phyloP scores from a whole-genome alignment of 2,797 vertebrate genomes.

The Pseudocheirus occidentalis region DNA sequence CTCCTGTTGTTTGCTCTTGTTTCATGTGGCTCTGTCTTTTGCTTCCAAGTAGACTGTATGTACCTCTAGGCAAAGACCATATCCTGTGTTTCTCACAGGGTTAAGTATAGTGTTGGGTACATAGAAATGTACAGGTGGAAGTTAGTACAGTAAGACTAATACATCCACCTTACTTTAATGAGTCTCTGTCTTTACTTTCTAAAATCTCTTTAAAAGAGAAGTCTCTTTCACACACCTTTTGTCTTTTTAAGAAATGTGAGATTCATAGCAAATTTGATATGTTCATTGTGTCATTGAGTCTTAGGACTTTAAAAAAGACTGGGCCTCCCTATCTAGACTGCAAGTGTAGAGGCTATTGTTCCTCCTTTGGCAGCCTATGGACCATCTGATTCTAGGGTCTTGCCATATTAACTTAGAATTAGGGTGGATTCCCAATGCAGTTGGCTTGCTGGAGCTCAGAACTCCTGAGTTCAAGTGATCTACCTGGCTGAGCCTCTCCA shows the following conservation, averaged over 20 bases:
- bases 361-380: not conserved
- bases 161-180: slow-evolving; percentile 66
- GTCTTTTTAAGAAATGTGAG: slow-evolving; percentile 61
- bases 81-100: slow-evolving; percentile 8
- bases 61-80: slow-evolving; percentile 24
- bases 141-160: slow-evolving; percentile 75
- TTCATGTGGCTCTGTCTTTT: not conserved
- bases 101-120: slow-evolving; percentile 30
- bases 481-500: not conserved
- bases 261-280: slow-evolving; percentile 28
- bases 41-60: slow-evolving; percentile 13
- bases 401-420: not conserved
- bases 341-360: not conserved
- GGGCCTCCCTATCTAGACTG: not conserved
- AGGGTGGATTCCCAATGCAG: not conserved
- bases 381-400: not conserved
- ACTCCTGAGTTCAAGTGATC: not conserved
- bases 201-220: slow-evolving; percentile 64
- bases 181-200: slow-evolving; percentile 65
- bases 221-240: slow-evolving; percentile 49
- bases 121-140: slow-evolving; percentile 44
- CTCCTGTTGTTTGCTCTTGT: not conserved
- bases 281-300: not conserved
- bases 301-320: slow-evolving; percentile 12
- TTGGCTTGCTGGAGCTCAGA: not conserved